phyloP scores from a whole-genome alignment of 2,113 vertebrate species.

The Lepus americanus region DNA sequence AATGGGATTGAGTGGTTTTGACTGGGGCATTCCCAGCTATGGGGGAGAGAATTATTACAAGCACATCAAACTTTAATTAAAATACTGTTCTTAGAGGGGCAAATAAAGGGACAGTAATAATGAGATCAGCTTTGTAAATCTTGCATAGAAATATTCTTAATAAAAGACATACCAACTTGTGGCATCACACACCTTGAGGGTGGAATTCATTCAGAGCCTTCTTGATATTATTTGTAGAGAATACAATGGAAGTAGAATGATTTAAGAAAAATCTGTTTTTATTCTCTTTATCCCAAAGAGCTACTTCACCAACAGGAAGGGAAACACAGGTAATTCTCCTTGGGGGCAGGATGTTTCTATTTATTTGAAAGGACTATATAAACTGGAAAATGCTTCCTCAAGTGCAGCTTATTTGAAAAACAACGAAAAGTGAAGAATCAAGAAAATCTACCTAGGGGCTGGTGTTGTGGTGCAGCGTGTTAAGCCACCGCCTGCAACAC shows the following conservation, averaged over 20 bases:
- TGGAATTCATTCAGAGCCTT: not conserved
- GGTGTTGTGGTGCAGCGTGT: too few species aligned
- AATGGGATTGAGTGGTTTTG: conserved; percentile 14
- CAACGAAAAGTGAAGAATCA: too few species aligned
- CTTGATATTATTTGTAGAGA: not conserved
- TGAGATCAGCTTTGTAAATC: conserved; percentile 15
- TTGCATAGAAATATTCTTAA: conserved; percentile 38
- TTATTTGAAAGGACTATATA: not conserved
- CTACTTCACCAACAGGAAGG: not conserved
- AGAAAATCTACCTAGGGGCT: too few species aligned
- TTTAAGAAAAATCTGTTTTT: not conserved
- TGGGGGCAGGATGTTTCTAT: not conserved
- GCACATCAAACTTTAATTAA: conserved; percentile 15
- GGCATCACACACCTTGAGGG: not conserved
- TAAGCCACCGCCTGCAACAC: too few species aligned
- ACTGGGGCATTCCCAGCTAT: not conserved
- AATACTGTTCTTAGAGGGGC: conserved; percentile 53
- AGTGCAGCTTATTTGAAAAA: not conserved
- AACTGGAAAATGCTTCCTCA: conserved; percentile 7
- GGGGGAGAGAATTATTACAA: conserved; percentile 40
- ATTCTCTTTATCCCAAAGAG: not conserved
- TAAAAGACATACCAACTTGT: not conserved
- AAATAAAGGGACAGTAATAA: conserved; percentile 33
- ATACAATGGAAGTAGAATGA: not conserved
- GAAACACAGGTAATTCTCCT: not conserved